Conservation (phyloP, 2,797 vertebrate species). For the Notolabrus celidotus region DNA sequence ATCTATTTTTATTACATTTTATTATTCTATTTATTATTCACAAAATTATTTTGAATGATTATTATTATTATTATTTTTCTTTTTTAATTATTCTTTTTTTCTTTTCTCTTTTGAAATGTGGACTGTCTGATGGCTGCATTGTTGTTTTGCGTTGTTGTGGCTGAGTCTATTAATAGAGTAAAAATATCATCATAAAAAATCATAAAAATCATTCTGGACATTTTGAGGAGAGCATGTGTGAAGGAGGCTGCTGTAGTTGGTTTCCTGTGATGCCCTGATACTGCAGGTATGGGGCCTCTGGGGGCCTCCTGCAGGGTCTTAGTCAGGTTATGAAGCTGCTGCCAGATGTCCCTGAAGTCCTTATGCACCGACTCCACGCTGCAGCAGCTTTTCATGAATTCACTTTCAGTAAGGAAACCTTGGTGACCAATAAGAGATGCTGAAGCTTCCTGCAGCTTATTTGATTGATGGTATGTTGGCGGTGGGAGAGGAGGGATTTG, state of each 20-base stretch:
- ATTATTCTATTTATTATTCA: too few relatives aligned
- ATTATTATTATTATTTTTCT: too few relatives aligned
- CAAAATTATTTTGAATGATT: too few relatives aligned
- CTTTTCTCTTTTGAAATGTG: too few relatives aligned
- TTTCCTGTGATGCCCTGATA: background rate
- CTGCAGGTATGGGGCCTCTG: constrained; percentile 5
- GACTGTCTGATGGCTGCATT: too few relatives aligned
- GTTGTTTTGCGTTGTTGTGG: too few relatives aligned
- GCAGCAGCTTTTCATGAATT: background rate
- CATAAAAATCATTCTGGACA: too few relatives aligned
- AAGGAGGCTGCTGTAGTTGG: background rate
- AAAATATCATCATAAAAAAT: too few relatives aligned
- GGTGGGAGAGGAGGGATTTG: constrained; percentile 45
- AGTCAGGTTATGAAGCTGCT: background rate
- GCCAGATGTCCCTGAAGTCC: background rate
- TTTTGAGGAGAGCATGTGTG: too few relatives aligned
- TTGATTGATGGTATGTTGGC: constrained; percentile 50
- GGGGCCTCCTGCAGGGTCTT: background rate
- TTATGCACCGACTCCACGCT: background rate
- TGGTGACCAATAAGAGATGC: background rate
- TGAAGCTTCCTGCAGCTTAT: background rate
- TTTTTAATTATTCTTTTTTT: too few relatives aligned
- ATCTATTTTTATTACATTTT: too few relatives aligned
- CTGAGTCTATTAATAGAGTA: too few relatives aligned
- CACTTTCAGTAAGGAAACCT: constrained; percentile 5